Evolutionary conservation across 2,888 invertebrate genomes (phyloP), one percentile per base, ranked within the genome.

Genomic region (Eristalinus sepulchralis): DNA sequence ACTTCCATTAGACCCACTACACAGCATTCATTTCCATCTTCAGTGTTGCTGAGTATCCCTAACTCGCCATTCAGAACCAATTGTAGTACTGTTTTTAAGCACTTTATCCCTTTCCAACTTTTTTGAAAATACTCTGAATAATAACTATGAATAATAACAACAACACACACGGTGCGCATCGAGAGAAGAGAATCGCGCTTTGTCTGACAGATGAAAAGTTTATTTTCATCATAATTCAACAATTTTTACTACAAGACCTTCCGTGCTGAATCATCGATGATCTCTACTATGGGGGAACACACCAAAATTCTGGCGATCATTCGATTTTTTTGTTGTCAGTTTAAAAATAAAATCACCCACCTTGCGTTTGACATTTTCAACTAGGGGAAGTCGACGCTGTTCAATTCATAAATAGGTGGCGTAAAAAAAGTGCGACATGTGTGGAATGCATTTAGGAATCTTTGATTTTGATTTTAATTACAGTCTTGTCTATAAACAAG

Each of bases 271-370:
- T 71, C 78, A 78, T 4, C n/a, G 0, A 20, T 11, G n/a, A n/a
- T 34, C 53, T 36, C 31, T 27, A 31, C 55, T 70, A 27, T 24
- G 13, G 27, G 47, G 27, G 9, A 70, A 33, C 36, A 22, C 24
- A 31, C 60, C 5, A 27, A 24, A 4, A 17, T 24, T 47, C 17
- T 68, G 17, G n/a, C 17, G 6, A 34, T 34, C 6, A 34, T 34
- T 47, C 27, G 27, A 27, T 8, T 47, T 47, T 8, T 47, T 0
- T 39, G 1, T 20, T 10, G 1, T 53, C 13, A n/a, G n/a, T 24
- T 57, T 62, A 59, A 62, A 77, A 63, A 47, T 70, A 70, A 53
- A 70, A 27, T 63, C 57, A 10, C 63, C 47, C 17, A 63, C 55
- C 55, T 63, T 70, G 70, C 63, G 34, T 63, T 70, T 57, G 63